Evolutionary conservation across 2,113 vertebrate species (phyloP).

Genomic region (Otocyon megalotis): DNA sequence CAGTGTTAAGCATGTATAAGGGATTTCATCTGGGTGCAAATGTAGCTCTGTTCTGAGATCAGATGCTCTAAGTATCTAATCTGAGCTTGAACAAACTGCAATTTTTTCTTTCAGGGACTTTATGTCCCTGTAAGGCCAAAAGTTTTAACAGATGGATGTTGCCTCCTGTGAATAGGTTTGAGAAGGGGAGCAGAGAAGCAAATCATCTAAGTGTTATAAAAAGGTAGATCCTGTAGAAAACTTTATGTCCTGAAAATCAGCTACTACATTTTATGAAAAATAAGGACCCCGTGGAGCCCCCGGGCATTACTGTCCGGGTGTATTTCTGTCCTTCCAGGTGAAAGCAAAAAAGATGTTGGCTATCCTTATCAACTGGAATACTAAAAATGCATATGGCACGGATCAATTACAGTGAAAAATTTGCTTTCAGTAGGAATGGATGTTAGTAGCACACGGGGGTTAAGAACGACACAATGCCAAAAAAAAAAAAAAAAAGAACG

Average conservation of each 20-base stretch:
- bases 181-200: not conserved
- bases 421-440: not conserved
- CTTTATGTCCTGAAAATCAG: not conserved
- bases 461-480: not conserved
- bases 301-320: not conserved
- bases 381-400: not conserved
- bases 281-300: not conserved
- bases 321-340: not conserved
- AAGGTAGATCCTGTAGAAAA: not conserved
- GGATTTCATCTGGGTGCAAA: not conserved
- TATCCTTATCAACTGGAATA: not conserved
- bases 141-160: not conserved
- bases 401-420: not conserved
- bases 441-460: not conserved
- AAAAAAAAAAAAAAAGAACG: too few relatives aligned
- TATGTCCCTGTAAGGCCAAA: not conserved
- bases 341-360: not conserved
- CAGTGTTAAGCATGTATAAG: not conserved
- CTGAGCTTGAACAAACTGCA: not conserved
- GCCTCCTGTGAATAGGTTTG: not conserved
- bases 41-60: not conserved
- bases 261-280: not conserved
- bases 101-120: not conserved
- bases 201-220: not conserved
- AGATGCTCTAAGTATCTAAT: not conserved